Percentiles rank a stretch among this genome's conserved stretches.
Conservation (phyloP, 2,888 invertebrate genomes). For the Agriopis leucophaearia region DNA sequence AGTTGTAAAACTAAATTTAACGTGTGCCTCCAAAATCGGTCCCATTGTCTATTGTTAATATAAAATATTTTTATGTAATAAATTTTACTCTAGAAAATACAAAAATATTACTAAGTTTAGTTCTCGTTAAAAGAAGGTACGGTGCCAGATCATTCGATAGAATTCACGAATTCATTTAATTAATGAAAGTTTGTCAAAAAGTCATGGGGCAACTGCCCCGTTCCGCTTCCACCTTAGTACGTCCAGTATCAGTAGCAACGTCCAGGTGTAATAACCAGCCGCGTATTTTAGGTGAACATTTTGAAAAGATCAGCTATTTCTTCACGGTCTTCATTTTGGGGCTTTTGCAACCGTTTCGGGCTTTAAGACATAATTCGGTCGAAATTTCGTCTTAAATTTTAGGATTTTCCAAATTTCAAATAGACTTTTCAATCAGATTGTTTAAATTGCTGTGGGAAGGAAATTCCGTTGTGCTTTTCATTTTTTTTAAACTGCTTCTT, state of each 20-base stretch:
- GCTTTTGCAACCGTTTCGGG: conserved; percentile 33
- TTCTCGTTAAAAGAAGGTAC: background rate
- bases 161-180: background rate
- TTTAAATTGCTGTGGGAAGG: conserved; percentile 6
- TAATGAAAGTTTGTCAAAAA: background rate
- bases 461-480: background rate
- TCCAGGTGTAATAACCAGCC: conserved; percentile 55
- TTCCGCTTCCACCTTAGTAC: conserved; percentile 24
- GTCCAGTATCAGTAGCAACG: conserved; percentile 41
- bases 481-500: background rate
- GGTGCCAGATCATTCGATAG: too few species aligned
- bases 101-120: too few species aligned
- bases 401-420: conserved; percentile 19
- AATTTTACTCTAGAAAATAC: too few species aligned
- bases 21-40: too few species aligned
- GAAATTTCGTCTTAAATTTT: conserved; percentile 25
- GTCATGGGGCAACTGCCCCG: background rate
- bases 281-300: conserved; percentile 57
- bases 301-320: conserved; percentile 62
- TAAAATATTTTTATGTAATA: too few species aligned
- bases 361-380: conserved; percentile 27
- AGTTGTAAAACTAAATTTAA: too few species aligned
- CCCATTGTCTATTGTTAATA: too few species aligned
- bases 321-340: conserved; percentile 44
- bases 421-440: conserved; percentile 13